Conservation (phyloP, 2,888 invertebrate species). For the Entomobrya multifasciata region DNA sequence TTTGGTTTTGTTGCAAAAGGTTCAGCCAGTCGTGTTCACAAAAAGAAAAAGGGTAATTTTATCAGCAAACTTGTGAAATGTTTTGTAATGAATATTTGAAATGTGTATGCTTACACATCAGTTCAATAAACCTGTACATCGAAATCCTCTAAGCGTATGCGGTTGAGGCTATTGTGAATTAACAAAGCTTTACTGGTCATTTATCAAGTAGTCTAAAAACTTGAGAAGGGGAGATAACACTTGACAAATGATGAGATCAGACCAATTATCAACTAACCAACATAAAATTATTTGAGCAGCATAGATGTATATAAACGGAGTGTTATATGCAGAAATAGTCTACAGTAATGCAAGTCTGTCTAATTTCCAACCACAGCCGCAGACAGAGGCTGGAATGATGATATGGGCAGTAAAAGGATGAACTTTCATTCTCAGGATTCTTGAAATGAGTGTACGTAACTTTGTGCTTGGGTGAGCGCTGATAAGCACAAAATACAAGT, state of each 20-base stretch:
- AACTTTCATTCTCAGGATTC: conserved; percentile 46
- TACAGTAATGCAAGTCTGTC: conserved; percentile 1
- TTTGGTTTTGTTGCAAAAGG: no score
- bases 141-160: no score
- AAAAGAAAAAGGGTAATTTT: no score
- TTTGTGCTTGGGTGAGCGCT: conserved; percentile 27
- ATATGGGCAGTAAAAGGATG: conserved; percentile 48
- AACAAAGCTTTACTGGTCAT: conserved; percentile 29
- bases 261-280: conserved; percentile 41
- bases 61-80: no score
- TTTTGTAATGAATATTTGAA: no score
- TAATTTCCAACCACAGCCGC: background rate
- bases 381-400: background rate
- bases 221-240: conserved; percentile 41
- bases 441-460: conserved; percentile 32
- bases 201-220: conserved; percentile 48
- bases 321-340: no score
- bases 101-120: no score
- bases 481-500: conserved; percentile 33
- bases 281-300: no score
- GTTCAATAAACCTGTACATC: no score
- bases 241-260: conserved; percentile 62
- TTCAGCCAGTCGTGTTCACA: no score
- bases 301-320: no score
- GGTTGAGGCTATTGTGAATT: no score